phyloP scores from a whole-genome alignment of 2,113 vertebrate genomes.

The Rhinolophus sinicus region DNA sequence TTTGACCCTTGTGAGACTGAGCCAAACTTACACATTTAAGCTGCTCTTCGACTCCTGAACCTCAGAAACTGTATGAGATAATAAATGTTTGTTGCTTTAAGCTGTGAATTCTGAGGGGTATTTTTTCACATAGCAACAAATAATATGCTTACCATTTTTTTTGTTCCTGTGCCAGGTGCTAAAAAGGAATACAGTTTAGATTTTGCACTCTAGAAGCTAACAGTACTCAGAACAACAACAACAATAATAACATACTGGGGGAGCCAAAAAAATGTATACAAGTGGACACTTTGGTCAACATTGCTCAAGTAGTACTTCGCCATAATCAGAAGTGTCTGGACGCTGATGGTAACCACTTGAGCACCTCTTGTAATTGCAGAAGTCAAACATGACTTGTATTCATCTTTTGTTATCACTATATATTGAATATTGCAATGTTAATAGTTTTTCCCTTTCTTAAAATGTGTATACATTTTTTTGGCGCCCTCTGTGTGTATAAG shows the following conservation, averaged over 20 bases:
- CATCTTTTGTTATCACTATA: no score
- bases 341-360: no score
- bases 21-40: background rate
- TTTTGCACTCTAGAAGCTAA: background rate
- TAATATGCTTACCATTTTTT: background rate
- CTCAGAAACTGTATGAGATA: background rate
- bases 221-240: background rate
- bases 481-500: background rate
- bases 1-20: background rate
- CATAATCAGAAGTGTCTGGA: no score
- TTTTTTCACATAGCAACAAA: slow-evolving; percentile 4
- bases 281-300: no score
- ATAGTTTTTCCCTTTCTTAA: no score
- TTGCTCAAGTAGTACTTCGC: no score
- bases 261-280: no score
- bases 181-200: background rate
- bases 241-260: no score
- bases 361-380: no score
- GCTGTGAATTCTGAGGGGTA: background rate
- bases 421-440: no score
- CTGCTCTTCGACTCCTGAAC: background rate
- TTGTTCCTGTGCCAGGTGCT: background rate
- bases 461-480: no score
- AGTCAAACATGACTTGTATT: no score
- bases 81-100: background rate